These are phyloP conservation scores for Heliconius himera DNA, from an alignment of 1,140 invertebrate genomes.

Conservation along the genomic window DNA sequence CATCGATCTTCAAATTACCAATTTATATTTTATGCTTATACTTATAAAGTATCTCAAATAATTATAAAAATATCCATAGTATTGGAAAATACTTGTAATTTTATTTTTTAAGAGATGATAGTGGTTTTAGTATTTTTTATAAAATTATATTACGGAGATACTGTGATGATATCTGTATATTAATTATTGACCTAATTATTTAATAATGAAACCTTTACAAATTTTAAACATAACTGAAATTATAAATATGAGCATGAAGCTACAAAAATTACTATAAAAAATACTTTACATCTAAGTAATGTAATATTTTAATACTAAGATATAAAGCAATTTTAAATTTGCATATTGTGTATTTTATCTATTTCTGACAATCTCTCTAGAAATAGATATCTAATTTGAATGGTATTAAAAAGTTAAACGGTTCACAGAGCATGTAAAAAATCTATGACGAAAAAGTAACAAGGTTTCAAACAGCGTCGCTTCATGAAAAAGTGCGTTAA, in stretches of 20 bases:
- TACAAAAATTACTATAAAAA: background rate
- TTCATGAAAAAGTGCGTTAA: conserved; percentile 1
- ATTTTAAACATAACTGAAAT: no score
- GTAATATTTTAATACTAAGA: background rate
- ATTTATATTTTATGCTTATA: background rate
- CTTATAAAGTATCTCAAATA: no score
- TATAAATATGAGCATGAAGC: no score
- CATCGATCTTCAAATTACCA: background rate
- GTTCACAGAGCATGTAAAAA: conserved; percentile 3
- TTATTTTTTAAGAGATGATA: no score
- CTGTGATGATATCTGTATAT: no score
- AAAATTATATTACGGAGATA: no score
- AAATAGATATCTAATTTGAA: conserved; percentile 12
- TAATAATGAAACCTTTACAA: no score
- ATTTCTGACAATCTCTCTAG: conserved; percentile 7
- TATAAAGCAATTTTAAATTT: conserved; percentile 1
- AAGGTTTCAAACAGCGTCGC: conserved; percentile 1
- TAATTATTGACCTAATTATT: no score
- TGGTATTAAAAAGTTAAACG: conserved; percentile 7
- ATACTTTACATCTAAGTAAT: no score
- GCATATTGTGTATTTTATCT: background rate
- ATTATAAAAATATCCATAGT: no score
- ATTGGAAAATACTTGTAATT: no score
- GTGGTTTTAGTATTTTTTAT: no score
- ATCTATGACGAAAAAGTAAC: conserved; percentile 5